Percentiles rank a stretch among this genome's conserved stretches.
Evolutionary conservation across 2,797 vertebrate genomes (phyloP).

Genomic region (Callimico goeldii): DNA sequence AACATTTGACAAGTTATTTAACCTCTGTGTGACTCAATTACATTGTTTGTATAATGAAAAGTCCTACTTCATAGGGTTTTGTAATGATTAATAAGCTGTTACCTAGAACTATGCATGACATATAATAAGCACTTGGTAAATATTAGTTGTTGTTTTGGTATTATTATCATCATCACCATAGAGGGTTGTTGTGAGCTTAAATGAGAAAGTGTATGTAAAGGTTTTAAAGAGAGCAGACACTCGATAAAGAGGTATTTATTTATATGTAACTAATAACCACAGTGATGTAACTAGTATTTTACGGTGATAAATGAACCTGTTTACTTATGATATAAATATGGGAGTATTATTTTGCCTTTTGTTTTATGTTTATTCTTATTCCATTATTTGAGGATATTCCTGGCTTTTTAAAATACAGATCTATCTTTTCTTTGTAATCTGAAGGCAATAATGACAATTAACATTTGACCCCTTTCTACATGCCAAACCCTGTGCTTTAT

Average conservation of each 20-base stretch:
- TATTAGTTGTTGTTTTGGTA: background rate
- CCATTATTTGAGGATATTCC: background rate
- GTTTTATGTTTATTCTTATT: background rate
- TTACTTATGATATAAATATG: background rate
- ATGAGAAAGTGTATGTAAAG: background rate
- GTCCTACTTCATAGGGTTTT: background rate
- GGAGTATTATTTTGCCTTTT: background rate
- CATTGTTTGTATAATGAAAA: background rate
- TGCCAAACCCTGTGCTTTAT: background rate
- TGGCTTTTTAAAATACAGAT: background rate
- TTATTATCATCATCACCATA: background rate
- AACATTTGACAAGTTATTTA: constrained; percentile 10
- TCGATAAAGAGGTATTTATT: background rate
- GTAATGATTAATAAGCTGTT: background rate
- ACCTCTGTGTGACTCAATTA: background rate
- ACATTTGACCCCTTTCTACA: background rate
- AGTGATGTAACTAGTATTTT: background rate
- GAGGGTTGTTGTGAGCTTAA: background rate
- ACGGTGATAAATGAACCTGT: background rate
- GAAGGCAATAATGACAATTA: background rate
- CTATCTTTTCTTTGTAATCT: background rate
- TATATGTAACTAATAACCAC: background rate
- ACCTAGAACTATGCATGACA: background rate
- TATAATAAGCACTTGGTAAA: background rate
- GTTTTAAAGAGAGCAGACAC: background rate